Conservation (phyloP, 2,113 vertebrate genomes). For the Oreochromis aureus region DNA sequence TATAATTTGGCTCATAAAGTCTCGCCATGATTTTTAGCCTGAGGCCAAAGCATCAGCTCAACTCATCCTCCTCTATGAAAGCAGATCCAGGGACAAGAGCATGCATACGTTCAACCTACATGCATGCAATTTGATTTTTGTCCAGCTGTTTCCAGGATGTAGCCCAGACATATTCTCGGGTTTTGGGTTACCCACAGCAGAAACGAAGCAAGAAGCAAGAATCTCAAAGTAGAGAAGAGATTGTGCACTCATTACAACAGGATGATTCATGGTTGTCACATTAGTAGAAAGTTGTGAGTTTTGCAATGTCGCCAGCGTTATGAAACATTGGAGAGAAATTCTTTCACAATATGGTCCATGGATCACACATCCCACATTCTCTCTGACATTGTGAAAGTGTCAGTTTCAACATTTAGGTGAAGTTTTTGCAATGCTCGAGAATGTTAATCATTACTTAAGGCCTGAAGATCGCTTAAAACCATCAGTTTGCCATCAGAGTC, state of each 20-base stretch:
- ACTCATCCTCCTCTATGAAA: neutral
- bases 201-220: neutral
- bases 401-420: slow-evolving; percentile 41
- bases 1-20: slow-evolving; percentile 2
- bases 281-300: neutral
- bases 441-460: slow-evolving; percentile 40
- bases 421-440: slow-evolving; percentile 2
- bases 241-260: neutral
- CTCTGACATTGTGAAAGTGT: slow-evolving; percentile 19
- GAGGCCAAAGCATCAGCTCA: neutral
- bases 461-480: neutral
- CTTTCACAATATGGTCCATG: neutral
- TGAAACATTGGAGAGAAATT: neutral
- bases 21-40: neutral
- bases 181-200: neutral
- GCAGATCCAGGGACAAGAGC: neutral
- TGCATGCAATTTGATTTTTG: neutral
- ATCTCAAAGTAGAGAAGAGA: neutral
- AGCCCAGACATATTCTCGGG: neutral
- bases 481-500: slow-evolving; percentile 40
- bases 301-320: neutral
- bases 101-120: neutral
- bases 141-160: neutral
- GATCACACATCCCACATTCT: neutral
- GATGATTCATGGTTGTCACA: neutral